Percentiles rank a stretch among this genome's conserved stretches.
phyloP scores from a whole-genome alignment of 1,140 invertebrate species.

The Sitophilus oryzae region DNA sequence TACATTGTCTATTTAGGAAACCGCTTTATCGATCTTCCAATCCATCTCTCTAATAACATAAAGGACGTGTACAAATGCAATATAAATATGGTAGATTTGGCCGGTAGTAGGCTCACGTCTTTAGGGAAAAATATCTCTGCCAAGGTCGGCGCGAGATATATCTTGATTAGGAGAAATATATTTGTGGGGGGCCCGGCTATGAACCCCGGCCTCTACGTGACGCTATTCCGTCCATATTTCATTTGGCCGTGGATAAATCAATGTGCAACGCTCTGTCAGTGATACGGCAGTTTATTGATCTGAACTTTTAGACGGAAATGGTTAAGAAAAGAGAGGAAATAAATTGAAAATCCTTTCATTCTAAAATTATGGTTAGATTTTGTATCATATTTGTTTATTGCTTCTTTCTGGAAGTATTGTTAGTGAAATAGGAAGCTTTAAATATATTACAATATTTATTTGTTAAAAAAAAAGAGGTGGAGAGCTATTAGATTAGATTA shows the following conservation, averaged over 20 bases:
- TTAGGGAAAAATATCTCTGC: conserved; percentile 36
- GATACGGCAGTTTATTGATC: conserved; percentile 32
- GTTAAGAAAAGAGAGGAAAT: too few relatives aligned
- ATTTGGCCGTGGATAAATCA: conserved; percentile 40
- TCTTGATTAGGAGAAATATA: conserved; percentile 36
- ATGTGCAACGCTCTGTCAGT: conserved; percentile 32
- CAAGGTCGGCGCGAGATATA: conserved; percentile 38
- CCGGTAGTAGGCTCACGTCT: conserved; percentile 32
- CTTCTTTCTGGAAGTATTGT: too few relatives aligned
- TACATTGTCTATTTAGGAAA: too few relatives aligned
- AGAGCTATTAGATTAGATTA: too few relatives aligned
- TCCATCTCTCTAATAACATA: conserved; percentile 26
- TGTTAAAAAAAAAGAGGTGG: too few relatives aligned
- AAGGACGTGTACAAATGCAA: conserved; percentile 13
- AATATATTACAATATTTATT: too few relatives aligned
- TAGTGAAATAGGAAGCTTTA: too few relatives aligned
- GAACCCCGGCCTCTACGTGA: conserved; percentile 30
- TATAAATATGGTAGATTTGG: conserved; percentile 36
- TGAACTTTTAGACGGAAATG: too few relatives aligned
- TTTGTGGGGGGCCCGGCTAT: conserved; percentile 8
- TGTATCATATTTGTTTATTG: too few relatives aligned
- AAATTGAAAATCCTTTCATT: too few relatives aligned
- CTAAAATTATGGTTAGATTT: too few relatives aligned
- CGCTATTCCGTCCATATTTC: conserved; percentile 40
- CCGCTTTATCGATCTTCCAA: neutral